Percentiles rank a stretch among this genome's conserved stretches.
These are phyloP conservation scores for Labroides dimidiatus DNA, from an alignment of 2,797 vertebrate species.

Conservation along the genomic window DNA sequence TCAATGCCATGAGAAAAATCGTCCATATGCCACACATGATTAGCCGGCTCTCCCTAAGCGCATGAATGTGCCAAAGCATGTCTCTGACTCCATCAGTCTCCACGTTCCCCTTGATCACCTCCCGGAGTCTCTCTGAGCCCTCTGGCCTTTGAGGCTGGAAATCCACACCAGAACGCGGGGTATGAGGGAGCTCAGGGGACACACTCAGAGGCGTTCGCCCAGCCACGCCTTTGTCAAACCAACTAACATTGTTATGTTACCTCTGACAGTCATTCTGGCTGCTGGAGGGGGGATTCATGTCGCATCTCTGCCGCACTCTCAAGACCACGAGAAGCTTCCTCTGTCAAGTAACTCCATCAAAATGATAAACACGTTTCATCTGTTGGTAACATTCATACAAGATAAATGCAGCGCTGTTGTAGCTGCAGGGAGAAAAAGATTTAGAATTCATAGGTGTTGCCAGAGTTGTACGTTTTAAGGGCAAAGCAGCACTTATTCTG, in stretches of 20 bases:
- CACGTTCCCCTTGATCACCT: constrained; percentile 38
- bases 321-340: constrained; percentile 42
- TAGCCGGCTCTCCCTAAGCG: constrained; percentile 59
- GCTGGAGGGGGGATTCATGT: constrained; percentile 37
- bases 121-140: constrained; percentile 19
- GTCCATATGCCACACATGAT: constrained; percentile 74
- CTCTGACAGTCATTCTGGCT: constrained; percentile 36
- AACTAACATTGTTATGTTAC: constrained; percentile 44
- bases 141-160: constrained; percentile 28
- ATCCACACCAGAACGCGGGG: neutral
- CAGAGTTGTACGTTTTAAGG: constrained; percentile 43
- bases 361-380: constrained; percentile 65
- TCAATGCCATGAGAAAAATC: constrained; percentile 71
- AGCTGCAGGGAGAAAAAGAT: constrained; percentile 17
- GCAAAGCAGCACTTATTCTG: constrained; percentile 26
- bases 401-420: constrained; percentile 40
- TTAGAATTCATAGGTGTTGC: constrained; percentile 42
- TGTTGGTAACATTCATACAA: constrained; percentile 42
- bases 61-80: constrained; percentile 62
- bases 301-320: constrained; percentile 35
- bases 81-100: constrained; percentile 64
- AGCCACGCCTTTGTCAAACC: constrained; percentile 49
- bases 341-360: constrained; percentile 57
- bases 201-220: constrained; percentile 13
- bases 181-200: constrained; percentile 42